These are phyloP conservation scores for Megaceryle torquata DNA, from an alignment of 2,113 vertebrate genomes.

Conservation along the genomic window DNA sequence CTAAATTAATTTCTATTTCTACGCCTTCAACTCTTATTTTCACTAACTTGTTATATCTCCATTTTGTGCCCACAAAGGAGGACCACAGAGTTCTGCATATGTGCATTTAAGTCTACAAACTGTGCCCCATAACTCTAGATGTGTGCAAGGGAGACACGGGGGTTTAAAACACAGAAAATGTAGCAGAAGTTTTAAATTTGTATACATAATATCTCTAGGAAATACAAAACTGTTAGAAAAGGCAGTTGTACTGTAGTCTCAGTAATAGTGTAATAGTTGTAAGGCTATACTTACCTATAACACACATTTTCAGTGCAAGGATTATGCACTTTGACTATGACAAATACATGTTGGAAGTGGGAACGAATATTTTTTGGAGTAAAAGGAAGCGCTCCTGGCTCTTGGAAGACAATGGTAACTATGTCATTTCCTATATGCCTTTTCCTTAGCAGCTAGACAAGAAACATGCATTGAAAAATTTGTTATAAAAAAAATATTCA, in stretches of 20 bases:
- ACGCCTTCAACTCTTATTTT: neutral
- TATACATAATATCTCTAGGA: neutral
- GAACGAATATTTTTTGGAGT: slow-evolving; percentile 96
- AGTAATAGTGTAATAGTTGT: neutral
- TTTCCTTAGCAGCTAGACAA: slow-evolving; percentile 89
- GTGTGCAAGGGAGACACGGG: neutral
- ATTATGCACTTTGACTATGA: slow-evolving; percentile 95
- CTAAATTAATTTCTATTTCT: neutral
- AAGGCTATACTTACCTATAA: slow-evolving; percentile 86
- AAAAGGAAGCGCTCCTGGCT: slow-evolving; percentile 94
- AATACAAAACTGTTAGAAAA: neutral
- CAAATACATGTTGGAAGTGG: slow-evolving; percentile 97
- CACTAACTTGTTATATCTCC: neutral
- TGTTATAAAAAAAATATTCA: neutral
- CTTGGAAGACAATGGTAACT: slow-evolving; percentile 98
- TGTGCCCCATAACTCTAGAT: neutral
- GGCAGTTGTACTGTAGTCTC: neutral
- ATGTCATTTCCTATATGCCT: slow-evolving; percentile 98
- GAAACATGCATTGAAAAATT: slow-evolving; percentile 40
- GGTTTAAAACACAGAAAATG: neutral
- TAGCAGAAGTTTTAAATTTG: neutral
- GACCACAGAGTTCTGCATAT: neutral
- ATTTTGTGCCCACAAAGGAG: neutral
- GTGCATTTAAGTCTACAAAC: neutral
- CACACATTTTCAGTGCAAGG: slow-evolving; percentile 96